phyloP scores from a whole-genome alignment of 2,797 vertebrate genomes.

The Sphaeramia orbicularis region DNA sequence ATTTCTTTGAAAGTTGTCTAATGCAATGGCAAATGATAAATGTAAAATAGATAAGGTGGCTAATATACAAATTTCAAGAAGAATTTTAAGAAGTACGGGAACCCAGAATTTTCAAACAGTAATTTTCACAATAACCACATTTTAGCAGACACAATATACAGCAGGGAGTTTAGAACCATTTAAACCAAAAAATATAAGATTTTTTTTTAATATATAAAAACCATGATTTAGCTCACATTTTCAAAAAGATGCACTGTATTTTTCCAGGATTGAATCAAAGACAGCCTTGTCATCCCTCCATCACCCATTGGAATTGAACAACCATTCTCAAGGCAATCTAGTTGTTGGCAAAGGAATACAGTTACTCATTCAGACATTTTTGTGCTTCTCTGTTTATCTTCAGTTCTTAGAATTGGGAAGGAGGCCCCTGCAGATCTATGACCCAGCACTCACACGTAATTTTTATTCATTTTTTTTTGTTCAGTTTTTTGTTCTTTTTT shows the following conservation, averaged over 20 bases:
- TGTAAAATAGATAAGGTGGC: conserved; percentile 79
- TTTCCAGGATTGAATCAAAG: conserved; percentile 52
- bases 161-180: conserved; percentile 80
- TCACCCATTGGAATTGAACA: conserved; percentile 48
- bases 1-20: conserved; percentile 52
- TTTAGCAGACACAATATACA: conserved; percentile 89
- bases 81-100: conserved; percentile 70
- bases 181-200: conserved; percentile 54
- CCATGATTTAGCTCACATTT: conserved; percentile 70
- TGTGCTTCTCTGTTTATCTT: conserved; percentile 91
- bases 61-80: conserved; percentile 88
- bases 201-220: conserved; percentile 63
- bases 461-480: neutral
- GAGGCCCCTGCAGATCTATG: conserved; percentile 64
- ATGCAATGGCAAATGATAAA: conserved; percentile 66
- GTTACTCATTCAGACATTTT: conserved; percentile 82
- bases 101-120: conserved; percentile 84
- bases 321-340: conserved; percentile 88
- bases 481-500: neutral
- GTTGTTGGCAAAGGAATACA: conserved; percentile 91
- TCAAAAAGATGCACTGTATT: conserved; percentile 62
- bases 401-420: conserved; percentile 61
- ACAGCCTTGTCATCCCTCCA: conserved; percentile 54
- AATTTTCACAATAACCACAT: conserved; percentile 88
- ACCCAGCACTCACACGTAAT: conserved; percentile 52